Conservation (phyloP, 2,113 vertebrate species). For the Sclerurus mexicanus region DNA sequence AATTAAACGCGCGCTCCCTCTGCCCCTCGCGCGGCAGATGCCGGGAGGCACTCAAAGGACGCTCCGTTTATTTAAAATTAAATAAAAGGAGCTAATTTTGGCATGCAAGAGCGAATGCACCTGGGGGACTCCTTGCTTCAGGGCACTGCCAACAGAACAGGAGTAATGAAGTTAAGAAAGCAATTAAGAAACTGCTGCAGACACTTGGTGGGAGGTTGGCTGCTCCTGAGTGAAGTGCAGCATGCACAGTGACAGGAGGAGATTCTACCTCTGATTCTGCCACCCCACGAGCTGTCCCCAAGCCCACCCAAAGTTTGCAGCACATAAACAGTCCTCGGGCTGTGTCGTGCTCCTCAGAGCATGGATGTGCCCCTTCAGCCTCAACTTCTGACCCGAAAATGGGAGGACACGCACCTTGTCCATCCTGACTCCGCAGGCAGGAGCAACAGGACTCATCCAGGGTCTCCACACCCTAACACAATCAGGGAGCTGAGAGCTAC, state of each 20-base stretch:
- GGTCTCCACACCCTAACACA: not conserved
- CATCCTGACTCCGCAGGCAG: not conserved
- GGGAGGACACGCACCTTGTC: not conserved
- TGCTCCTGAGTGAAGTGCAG: not conserved
- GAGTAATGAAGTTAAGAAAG: slow-evolving; percentile 37
- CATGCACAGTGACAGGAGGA: rapidly evolving
- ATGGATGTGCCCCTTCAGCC: not conserved
- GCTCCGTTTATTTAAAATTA: slow-evolving; percentile 21
- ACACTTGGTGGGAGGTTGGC: not conserved
- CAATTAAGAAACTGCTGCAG: slow-evolving; percentile 23
- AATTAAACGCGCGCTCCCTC: not conserved
- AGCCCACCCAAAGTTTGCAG: not conserved
- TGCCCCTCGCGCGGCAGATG: not conserved
- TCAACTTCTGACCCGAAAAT: not conserved
- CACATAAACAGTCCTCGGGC: rapidly evolving
- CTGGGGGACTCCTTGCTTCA: slow-evolving; percentile 36
- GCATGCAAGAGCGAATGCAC: slow-evolving; percentile 16
- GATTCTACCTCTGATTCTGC: not conserved
- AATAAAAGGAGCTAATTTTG: slow-evolving; percentile 48
- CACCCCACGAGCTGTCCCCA: too few relatives aligned
- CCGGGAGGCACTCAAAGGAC: not conserved
- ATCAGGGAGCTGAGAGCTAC: not conserved
- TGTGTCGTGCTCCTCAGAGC: rapidly evolving
- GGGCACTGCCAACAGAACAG: slow-evolving; percentile 21
- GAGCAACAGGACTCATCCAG: rapidly evolving